Evolutionary conservation across 2,113 vertebrate genomes (phyloP), one percentile per base, ranked within the genome.

Genomic region (Dasyprocta punctata): DNA sequence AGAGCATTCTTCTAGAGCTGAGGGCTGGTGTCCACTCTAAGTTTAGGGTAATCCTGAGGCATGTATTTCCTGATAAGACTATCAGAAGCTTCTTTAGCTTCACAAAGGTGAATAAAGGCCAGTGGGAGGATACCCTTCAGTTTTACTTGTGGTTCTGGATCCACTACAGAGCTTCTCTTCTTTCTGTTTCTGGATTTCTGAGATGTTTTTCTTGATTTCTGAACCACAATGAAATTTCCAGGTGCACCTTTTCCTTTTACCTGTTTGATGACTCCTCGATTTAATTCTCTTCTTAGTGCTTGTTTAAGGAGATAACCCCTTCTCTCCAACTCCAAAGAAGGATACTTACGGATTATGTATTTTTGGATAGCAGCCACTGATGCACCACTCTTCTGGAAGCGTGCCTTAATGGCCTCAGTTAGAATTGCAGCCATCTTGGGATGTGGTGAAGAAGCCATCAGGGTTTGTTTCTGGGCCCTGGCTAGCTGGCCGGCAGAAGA

Each of bases 1-100:
- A n/a, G n/a, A n/a, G n/a, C n/a, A n/a, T n/a, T n/a, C n/a, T n/a
- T n/a, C n/a, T n/a, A n/a, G n/a, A n/a, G n/a, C n/a, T n/a, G n/a
- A n/a, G n/a, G n/a, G n/a, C n/a, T n/a, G n/a, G n/a, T 98, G 47
- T 99, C 99, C 93, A 99, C 99, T 95, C 99, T 99, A 96, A 99
- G 98, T 97, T 99, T 99, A 93, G 99, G 99, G 95, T 99, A 99
- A 98, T 99, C 99, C 97, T 99, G 99, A 98, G 99, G 99, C 92
- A 99, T 98, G 0, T 99, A 99, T 98, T 99, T 99, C 98, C 99
- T 99, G 98, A 99, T 99, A 88, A 99, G 99, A 97, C 99, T 98
- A 98, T 99, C 99, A 7, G 99, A 99, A 33, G 99, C 99, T 98
- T 99, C 99, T 98, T 99, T 99, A 54, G 99, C 99, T 98, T 99